Percentiles rank a stretch among this genome's conserved stretches.
Evolutionary conservation across 2,888 invertebrate species (phyloP).

Genomic region (Pristionchus arcanus): DNA sequence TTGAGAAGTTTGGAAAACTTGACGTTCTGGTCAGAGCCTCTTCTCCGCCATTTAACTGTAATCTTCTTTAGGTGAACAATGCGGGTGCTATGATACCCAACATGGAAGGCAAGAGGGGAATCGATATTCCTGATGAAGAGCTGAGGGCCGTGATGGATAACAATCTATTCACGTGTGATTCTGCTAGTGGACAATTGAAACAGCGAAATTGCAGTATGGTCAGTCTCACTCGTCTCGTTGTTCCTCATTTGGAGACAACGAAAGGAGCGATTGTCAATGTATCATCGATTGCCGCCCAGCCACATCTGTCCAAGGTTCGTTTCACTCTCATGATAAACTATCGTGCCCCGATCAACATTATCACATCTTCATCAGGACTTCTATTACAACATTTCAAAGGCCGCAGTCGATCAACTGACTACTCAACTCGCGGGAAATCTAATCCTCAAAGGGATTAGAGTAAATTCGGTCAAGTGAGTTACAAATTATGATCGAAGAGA

Average conservation of each 20-base stretch:
- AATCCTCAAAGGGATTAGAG: not conserved
- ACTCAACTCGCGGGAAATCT: not conserved
- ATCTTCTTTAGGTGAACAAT: not conserved
- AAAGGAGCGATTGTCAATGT: constrained; percentile 16
- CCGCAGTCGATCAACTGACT: constrained; percentile 10
- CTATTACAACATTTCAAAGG: not conserved
- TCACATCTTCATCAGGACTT: not conserved
- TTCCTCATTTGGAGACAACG: not conserved
- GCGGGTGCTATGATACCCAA: not conserved
- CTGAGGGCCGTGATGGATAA: not conserved
- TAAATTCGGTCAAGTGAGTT: not conserved
- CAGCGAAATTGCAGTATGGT: not conserved
- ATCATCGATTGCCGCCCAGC: not conserved
- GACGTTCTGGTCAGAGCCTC: not conserved
- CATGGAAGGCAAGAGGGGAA: not conserved
- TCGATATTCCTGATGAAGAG: not conserved
- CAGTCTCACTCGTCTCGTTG: not conserved
- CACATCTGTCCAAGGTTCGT: not conserved
- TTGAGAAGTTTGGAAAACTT: not conserved
- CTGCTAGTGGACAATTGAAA: not conserved
- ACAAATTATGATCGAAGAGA: not conserved
- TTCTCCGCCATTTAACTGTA: not conserved
- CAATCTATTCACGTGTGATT: not conserved
- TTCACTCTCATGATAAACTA: not conserved
- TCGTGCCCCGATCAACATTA: too few species aligned